phyloP scores from a whole-genome alignment of 2,888 invertebrate genomes.

The Calameuta filiformis region DNA sequence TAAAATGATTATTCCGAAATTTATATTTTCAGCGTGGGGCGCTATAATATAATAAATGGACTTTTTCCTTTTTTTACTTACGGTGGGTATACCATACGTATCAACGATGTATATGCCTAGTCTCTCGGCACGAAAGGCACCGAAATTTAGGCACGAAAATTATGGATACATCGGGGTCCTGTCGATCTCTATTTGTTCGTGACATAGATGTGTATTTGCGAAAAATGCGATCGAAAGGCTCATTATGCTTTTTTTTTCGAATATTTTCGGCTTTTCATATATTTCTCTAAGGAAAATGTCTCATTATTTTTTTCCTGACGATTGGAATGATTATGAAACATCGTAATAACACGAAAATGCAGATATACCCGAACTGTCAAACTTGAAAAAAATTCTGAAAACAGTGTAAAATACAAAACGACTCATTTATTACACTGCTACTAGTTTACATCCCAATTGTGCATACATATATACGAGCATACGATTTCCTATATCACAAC shows the following conservation, averaged over 20 bases:
- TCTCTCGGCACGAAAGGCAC: too few relatives aligned
- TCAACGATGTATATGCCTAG: not conserved
- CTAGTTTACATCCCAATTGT: not conserved
- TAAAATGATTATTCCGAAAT: not conserved
- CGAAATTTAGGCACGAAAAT: not conserved
- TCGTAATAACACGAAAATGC: not conserved
- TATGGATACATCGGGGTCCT: not conserved
- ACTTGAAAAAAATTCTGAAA: slow-evolving; percentile 7
- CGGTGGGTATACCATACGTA: not conserved
- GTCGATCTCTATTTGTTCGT: not conserved
- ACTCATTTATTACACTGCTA: not conserved
- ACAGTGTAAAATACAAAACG: not conserved
- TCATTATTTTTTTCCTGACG: not conserved
- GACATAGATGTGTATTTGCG: not conserved
- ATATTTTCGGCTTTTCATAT: not conserved
- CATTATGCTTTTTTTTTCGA: not conserved
- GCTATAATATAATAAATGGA: not conserved
- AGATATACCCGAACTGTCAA: not conserved
- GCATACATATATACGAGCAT: not conserved
- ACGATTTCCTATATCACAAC: not conserved
- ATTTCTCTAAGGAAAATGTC: not conserved
- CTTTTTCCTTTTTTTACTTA: not conserved
- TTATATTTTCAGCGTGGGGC: not conserved
- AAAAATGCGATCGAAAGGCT: not conserved
- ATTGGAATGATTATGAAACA: not conserved